Evolutionary conservation across 2,113 vertebrate species (phyloP).

Genomic region (Illadopsis cleaveri): DNA sequence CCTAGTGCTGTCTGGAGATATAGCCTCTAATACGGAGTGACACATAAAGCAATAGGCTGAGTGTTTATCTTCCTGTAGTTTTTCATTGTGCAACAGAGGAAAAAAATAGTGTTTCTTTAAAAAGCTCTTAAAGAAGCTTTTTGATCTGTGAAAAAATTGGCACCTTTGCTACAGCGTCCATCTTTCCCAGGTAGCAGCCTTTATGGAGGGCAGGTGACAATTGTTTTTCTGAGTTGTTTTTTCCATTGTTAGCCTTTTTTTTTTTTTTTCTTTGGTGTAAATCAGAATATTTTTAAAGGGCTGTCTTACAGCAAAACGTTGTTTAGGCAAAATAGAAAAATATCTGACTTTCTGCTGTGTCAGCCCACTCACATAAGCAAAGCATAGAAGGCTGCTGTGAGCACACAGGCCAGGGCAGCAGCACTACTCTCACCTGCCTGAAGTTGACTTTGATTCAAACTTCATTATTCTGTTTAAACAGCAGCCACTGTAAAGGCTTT

Average conservation of each 20-base stretch:
- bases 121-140: not conserved
- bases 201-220: constrained; percentile 45
- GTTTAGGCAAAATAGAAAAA: not conserved
- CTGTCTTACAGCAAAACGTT: not conserved
- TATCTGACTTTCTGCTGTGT: not conserved
- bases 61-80: not conserved
- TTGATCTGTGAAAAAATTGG: constrained; percentile 17
- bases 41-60: not conserved
- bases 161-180: constrained; percentile 26
- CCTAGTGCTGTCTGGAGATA: not conserved
- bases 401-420: not conserved
- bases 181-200: constrained; percentile 15
- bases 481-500: not conserved
- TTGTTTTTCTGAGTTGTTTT: not conserved
- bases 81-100: not conserved
- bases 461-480: not conserved
- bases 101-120: not conserved
- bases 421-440: not conserved
- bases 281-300: not conserved
- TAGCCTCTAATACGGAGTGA: not conserved
- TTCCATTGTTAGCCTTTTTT: not conserved
- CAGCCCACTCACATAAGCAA: not conserved
- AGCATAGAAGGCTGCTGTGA: not conserved
- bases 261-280: not conserved
- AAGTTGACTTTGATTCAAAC: not conserved